These are phyloP conservation scores for Ypsolopha sequella DNA, from an alignment of 2,888 invertebrate genomes.

Conservation along the genomic window DNA sequence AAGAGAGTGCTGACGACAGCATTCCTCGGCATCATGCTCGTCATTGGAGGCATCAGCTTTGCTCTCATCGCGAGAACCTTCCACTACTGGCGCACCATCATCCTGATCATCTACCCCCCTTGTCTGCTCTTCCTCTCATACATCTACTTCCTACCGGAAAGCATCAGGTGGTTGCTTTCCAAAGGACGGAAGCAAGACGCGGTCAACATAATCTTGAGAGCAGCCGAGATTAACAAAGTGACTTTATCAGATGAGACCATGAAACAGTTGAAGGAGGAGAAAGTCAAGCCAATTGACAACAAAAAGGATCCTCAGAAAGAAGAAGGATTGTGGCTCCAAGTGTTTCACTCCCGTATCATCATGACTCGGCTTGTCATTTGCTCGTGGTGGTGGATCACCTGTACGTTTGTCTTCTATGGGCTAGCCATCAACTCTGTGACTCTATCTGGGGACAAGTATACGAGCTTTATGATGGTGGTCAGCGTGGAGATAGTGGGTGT, in stretches of 20 bases:
- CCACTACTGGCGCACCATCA: slow-evolving; percentile 78
- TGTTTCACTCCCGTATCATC: slow-evolving; percentile 48
- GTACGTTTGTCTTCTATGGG: slow-evolving; percentile 85
- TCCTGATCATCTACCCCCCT: slow-evolving; percentile 78
- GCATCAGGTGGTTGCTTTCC: slow-evolving; percentile 82
- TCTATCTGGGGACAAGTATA: slow-evolving; percentile 80
- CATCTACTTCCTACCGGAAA: slow-evolving; percentile 80
- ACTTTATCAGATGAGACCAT: slow-evolving; percentile 51
- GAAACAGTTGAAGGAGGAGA: slow-evolving; percentile 49
- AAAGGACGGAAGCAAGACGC: slow-evolving; percentile 77
- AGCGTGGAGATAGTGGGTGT: slow-evolving; percentile 81
- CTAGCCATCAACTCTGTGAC: slow-evolving; percentile 81
- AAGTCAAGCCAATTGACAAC: slow-evolving; percentile 23
- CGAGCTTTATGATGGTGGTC: slow-evolving; percentile 80
- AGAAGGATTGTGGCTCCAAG: slow-evolving; percentile 41
- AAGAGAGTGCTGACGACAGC: slow-evolving; percentile 54
- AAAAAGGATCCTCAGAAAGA: slow-evolving; percentile 24
- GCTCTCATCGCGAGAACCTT: slow-evolving; percentile 78
- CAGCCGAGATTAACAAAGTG: slow-evolving; percentile 74
- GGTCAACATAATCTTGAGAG: slow-evolving; percentile 70
- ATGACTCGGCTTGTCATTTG: slow-evolving; percentile 51
- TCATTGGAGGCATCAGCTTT: slow-evolving; percentile 78
- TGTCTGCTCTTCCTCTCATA: slow-evolving; percentile 76
- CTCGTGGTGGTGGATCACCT: slow-evolving; percentile 81
- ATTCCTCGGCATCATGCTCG: slow-evolving; percentile 62